Evolutionary conservation across 2,113 vertebrate genomes (phyloP), one percentile per base, ranked within the genome.

Genomic region (Syrmaticus mikado): DNA sequence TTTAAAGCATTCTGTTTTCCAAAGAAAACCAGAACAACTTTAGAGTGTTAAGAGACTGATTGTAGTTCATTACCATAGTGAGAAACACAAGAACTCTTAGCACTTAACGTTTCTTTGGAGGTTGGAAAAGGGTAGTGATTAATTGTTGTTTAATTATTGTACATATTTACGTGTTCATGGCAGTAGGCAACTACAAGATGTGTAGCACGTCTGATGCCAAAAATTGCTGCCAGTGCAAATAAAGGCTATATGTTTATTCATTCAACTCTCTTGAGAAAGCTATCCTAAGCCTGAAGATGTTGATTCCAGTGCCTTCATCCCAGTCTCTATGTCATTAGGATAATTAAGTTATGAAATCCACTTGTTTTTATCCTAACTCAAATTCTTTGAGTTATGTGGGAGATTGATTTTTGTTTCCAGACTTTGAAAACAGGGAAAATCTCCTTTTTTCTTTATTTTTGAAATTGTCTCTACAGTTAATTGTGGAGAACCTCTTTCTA

Each of bases 381-480:
- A 28, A 8, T 28, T 28, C 25, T 32, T 19, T 32, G 18, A 32
- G 53, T 55, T 55, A 57, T 25, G 74, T 18, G 27, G 25, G 22
- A 67, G 36, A 64, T 12, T 0, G 0, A 13, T 21, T 65, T 78
- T 85, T 8, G 17, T 16, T 10, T 38, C 82, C 24, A n/a, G 24
- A 60, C 24, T 82, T 87, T 11, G 7, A 18, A 40, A 74, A 28
- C 16, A 40, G 61, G 65, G 68, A 52, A 58, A 73, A 48, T 71
- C 16, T 58, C 14, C 5, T 40, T 50, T 41, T 61, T 72, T 15
- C 4, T 22, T 76, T 53, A 8, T 24, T 78, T 85, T 82, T 81
- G 43, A 78, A 77, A 53, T n/a, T 68, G n/a, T n/a, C 73, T 82
- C 60, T 88, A 45, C n/a, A 60, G 48, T 32, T 74, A 40, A 43